Conservation (phyloP, 2,888 invertebrate species). For the Antheraea assamensis region DNA sequence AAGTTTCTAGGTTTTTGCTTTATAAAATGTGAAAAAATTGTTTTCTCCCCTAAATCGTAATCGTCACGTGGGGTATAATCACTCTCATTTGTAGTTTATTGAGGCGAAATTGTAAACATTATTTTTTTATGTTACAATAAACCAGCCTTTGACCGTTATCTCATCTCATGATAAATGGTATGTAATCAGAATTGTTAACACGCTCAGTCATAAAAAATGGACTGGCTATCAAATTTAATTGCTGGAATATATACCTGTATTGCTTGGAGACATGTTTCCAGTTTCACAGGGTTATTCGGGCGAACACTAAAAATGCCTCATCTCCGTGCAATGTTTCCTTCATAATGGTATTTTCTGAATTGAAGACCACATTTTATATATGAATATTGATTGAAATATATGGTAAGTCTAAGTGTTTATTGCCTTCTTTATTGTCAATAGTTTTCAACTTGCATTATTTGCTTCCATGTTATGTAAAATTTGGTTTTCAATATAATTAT, state of each 20-base stretch:
- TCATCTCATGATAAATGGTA: background rate
- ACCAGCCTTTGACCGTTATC: background rate
- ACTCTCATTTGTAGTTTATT: background rate
- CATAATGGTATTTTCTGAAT: no score
- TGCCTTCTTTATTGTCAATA: no score
- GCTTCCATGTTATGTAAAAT: no score
- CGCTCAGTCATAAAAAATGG: background rate
- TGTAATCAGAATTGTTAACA: background rate
- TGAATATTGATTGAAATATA: no score
- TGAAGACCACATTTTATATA: no score
- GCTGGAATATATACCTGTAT: background rate
- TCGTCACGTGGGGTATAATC: background rate
- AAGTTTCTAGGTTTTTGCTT: background rate
- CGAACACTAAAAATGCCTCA: no score
- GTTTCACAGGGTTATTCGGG: no score
- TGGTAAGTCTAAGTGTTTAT: no score
- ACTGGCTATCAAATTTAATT: background rate
- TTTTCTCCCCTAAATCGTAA: conserved; percentile 1
- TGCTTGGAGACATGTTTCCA: no score
- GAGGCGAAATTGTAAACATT: background rate
- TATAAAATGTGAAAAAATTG: background rate
- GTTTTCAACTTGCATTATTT: no score
- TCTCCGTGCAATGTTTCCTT: no score
- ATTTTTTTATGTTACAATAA: background rate
- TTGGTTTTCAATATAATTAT: no score